These are phyloP conservation scores for Gnathonemus longibarbis DNA, from an alignment of 2,113 vertebrate genomes.

Conservation along the genomic window DNA sequence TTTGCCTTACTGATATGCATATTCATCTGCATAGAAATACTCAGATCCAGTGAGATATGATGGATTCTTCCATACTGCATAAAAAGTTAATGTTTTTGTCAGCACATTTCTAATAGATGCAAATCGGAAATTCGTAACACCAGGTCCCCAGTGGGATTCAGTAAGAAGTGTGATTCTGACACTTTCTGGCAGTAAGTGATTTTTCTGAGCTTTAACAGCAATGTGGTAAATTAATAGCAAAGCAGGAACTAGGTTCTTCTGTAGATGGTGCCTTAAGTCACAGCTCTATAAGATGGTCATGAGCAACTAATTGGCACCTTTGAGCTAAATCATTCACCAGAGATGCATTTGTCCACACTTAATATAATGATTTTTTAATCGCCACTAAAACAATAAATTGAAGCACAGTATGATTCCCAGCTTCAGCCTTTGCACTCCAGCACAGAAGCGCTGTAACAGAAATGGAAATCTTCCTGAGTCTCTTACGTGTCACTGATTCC, in stretches of 20 bases:
- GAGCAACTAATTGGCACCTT: neutral
- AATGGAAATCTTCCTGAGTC: slow-evolving; percentile 8
- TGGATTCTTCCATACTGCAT: neutral
- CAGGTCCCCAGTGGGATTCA: neutral
- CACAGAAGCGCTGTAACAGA: neutral
- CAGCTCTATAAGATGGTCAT: neutral
- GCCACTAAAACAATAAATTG: slow-evolving; percentile 44
- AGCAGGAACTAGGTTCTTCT: neutral
- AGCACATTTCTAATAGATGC: slow-evolving; percentile 1
- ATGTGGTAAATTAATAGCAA: neutral
- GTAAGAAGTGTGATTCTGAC: neutral
- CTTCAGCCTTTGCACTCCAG: neutral
- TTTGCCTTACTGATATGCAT: neutral
- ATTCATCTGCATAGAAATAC: neutral
- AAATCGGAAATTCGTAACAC: neutral
- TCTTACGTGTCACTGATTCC: slow-evolving; percentile 11
- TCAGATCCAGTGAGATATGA: neutral
- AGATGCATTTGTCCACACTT: neutral
- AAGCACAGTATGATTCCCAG: neutral
- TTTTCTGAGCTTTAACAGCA: neutral
- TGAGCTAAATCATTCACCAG: neutral
- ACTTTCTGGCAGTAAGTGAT: neutral
- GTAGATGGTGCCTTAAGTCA: neutral
- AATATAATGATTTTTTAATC: slow-evolving; percentile 15
- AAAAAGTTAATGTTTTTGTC: neutral